Conservation (phyloP, 2,797 vertebrate genomes). For the Periparus ater region DNA sequence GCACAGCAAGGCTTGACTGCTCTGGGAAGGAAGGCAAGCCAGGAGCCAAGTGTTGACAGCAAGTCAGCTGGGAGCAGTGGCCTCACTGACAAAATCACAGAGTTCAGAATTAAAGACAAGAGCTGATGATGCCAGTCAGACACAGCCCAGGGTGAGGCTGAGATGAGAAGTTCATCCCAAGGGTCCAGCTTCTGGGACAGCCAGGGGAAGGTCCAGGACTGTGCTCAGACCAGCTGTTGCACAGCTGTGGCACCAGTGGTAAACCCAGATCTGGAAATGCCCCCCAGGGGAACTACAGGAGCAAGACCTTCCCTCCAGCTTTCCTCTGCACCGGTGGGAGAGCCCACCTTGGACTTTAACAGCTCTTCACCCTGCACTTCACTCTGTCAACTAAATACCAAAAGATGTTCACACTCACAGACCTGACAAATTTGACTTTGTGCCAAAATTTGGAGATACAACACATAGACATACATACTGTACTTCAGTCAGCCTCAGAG, state of each 20-base stretch:
- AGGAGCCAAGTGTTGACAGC: neutral
- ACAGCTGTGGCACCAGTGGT: neutral
- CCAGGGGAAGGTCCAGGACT: neutral
- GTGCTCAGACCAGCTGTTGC: neutral
- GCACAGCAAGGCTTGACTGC: fast-evolving
- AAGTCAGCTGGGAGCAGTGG: neutral
- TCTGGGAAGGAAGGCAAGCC: neutral
- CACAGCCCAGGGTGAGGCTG: neutral
- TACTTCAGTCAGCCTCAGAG: neutral
- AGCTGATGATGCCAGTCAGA: neutral
- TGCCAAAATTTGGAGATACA: neutral
- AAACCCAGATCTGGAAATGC: neutral
- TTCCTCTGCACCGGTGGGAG: neutral
- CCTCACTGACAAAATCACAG: fast-evolving
- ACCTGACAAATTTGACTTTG: neutral
- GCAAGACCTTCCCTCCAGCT: neutral
- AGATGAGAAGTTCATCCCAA: neutral
- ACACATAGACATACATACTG: neutral
- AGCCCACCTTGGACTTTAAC: neutral
- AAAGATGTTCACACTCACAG: neutral
- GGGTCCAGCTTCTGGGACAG: neutral
- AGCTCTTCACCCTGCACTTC: neutral
- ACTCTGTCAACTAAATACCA: neutral
- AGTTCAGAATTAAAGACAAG: neutral
- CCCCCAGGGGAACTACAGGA: fast-evolving